Percentiles rank a stretch among this genome's conserved stretches.
Evolutionary conservation across 2,797 vertebrate species (phyloP).

Genomic region (Diglossa cyanea): DNA sequence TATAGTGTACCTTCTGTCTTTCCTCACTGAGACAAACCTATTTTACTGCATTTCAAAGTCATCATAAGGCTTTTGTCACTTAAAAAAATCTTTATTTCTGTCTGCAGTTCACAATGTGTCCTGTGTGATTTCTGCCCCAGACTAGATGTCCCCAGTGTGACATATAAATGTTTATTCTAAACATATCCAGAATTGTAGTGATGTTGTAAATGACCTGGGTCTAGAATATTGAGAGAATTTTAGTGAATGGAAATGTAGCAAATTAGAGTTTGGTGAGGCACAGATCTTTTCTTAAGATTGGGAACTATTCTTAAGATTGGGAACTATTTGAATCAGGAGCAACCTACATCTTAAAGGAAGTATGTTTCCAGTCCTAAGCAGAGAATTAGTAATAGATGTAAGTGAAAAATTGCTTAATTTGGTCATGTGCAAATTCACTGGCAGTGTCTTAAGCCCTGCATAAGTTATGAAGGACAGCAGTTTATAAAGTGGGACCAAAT

Average conservation of each 20-base stretch:
- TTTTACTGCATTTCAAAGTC: background rate
- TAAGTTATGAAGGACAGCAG: background rate
- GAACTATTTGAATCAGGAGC: background rate
- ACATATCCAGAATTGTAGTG: background rate
- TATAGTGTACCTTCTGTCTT: background rate
- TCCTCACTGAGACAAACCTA: background rate
- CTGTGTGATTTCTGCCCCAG: background rate
- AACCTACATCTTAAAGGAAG: background rate
- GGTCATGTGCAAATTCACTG: background rate
- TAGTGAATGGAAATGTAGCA: background rate
- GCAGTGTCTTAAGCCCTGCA: background rate
- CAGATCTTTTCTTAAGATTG: background rate
- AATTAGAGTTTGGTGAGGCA: background rate
- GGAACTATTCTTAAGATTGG: background rate
- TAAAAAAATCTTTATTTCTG: background rate
- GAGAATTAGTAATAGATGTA: background rate
- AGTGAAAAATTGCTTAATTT: background rate
- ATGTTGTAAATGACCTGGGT: background rate
- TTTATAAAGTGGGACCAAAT: background rate
- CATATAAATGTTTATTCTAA: background rate
- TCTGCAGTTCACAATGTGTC: background rate
- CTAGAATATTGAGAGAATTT: background rate
- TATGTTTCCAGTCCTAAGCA: background rate
- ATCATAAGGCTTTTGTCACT: background rate
- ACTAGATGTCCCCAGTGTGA: background rate